Evolutionary conservation across 2,113 vertebrate species (phyloP).

Genomic region (Raphicerus campestris): DNA sequence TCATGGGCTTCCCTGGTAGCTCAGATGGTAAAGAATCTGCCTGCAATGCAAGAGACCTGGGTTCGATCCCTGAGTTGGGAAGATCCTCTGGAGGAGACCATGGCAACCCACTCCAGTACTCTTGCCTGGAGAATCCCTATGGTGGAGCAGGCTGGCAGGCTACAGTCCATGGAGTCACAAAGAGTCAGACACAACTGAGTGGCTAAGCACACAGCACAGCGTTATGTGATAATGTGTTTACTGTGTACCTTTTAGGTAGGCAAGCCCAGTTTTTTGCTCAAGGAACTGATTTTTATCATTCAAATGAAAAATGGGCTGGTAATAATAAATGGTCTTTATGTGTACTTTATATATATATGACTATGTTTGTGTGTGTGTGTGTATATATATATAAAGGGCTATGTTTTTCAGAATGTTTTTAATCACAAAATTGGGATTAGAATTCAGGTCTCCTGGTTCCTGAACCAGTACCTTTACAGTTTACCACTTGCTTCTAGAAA

Average conservation of each 20-base stretch:
- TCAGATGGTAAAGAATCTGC: background rate
- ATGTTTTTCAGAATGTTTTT: slow-evolving; percentile 44
- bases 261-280: background rate
- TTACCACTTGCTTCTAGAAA: background rate
- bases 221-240: background rate
- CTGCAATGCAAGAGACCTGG: background rate
- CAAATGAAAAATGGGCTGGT: background rate
- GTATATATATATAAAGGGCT: background rate
- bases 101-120: background rate
- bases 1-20: background rate
- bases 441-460: background rate
- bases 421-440: slow-evolving; percentile 22
- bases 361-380: background rate
- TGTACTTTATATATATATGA: background rate
- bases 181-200: background rate
- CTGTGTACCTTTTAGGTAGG: background rate
- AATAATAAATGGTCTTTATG: slow-evolving; percentile 31
- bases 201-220: background rate
- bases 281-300: slow-evolving; percentile 8
- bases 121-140: background rate
- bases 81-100: background rate
- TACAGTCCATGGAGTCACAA: background rate
- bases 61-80: background rate
- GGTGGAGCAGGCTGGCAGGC: background rate
- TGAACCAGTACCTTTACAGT: background rate